Conservation (phyloP, 1,140 invertebrate species). For the Paralvinella palmiformis region DNA sequence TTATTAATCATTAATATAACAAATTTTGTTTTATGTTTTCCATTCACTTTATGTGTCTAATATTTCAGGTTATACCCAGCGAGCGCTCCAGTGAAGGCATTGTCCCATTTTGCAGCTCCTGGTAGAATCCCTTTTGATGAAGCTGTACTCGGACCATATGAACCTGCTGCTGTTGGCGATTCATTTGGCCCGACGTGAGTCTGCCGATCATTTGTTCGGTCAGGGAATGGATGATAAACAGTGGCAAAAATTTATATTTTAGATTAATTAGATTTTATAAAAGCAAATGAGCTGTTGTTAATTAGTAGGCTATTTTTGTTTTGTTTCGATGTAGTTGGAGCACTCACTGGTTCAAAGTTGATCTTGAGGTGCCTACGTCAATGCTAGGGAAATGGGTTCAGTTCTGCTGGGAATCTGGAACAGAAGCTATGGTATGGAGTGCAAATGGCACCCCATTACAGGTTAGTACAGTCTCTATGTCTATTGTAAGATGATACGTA, state of each 20-base stretch:
- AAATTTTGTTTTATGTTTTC: not conserved
- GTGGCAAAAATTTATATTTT: too few relatives aligned
- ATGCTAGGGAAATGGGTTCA: slow-evolving; percentile 29
- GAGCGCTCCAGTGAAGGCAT: slow-evolving; percentile 19
- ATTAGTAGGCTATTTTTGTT: not conserved
- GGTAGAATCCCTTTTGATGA: slow-evolving; percentile 38
- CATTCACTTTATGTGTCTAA: not conserved
- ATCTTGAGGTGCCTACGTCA: slow-evolving; percentile 38
- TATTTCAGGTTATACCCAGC: slow-evolving; percentile 35
- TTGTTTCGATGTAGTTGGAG: slow-evolving; percentile 39
- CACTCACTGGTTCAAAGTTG: slow-evolving; percentile 53
- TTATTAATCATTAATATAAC: not conserved
- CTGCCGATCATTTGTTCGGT: not conserved
- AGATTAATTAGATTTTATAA: too few relatives aligned
- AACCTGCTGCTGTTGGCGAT: slow-evolving; percentile 39
- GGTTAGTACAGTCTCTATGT: too few relatives aligned
- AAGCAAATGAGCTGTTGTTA: too few relatives aligned
- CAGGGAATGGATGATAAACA: not conserved
- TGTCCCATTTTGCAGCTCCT: slow-evolving; percentile 39
- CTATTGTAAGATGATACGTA: too few relatives aligned
- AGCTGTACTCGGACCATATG: slow-evolving; percentile 39
- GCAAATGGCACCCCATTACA: slow-evolving; percentile 34
- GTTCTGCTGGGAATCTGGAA: slow-evolving; percentile 42
- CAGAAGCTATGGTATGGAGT: slow-evolving; percentile 42
- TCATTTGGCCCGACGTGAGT: slow-evolving; percentile 53